Base-by-base conservation (phyloP, 1,140 invertebrate species). In the Cardiocondyla obscurior region DNA sequence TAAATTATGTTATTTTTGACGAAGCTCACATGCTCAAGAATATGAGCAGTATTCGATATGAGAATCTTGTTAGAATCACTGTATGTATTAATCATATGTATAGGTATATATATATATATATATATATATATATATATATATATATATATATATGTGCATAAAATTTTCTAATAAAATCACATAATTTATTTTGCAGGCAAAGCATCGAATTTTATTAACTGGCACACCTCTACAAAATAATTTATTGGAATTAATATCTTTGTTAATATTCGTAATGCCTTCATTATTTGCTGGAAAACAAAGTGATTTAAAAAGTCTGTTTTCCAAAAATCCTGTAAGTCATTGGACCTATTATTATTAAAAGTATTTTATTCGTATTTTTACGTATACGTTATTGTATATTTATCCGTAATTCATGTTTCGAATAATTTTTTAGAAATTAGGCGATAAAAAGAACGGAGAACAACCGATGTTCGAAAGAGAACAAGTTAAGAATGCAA, bases 21-120 rank as follows among this genome's bases (percentile, higher is more conserved):
- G 99, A 99, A 93, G 99, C 98, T 0, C 99, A 99, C 90, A 99
- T 99, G 98, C 94, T 99, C 7, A 99, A 99, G 93, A 99, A 99
- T 92, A 99, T 99, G 98, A 96, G 96, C 46, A 98, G 98, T 5
- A 96, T 97, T 82, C 95, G 98, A 89, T 99, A 98, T 90, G 96
- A 98, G 88, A 97, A 97, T 92, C 94, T 99, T 14, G 96, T 98
- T 88, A 96, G 96, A 89, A 97, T 99, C 55, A 97, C 97, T 91
- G 97, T 97, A 94, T 91, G 91, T 85, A 49, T 82, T 84, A 83
- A 7, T 39, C 0, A 30, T 65, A 7, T 5, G 28, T 58, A 33
- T 12, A n/a, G 6, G 72, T 73, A n/a, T 3, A 67, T 33, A 3
- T 1, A 60, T 19, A 60, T 2, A 16, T 60, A 3, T 16, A 10